Evolutionary conservation across 64 coral and sea anemone species (phyloP), one percentile per base, ranked within the genome.

Genomic region (Anthopleura sola): DNA sequence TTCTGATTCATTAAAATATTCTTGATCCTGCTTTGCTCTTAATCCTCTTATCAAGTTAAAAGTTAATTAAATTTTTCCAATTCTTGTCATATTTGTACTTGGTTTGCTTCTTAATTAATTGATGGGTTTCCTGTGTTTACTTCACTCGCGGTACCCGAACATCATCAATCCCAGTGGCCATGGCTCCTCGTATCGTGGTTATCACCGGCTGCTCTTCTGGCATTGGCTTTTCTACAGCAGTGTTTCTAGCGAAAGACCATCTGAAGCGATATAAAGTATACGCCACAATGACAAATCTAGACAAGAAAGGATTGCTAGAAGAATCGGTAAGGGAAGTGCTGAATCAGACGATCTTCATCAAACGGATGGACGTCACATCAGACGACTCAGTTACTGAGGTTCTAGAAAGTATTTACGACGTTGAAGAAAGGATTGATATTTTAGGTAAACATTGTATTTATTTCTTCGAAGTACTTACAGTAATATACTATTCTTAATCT

Each of bases 261-360:
- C 37, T 86, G 19, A 93, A 88, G 55, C 87, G 87, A 48, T 96
- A 86, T 37, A 89, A 87, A 86, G 94, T 96, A 26, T 96, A 96
- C 76, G 94, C 94, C 14, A 92, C 90, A 29, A 85, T 96, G 78
- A 56, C 90, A 86, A 96, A 92, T 82, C 68, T 96, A 36, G 83
- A 81, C 18, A 96, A 96, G 68, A 86, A 86, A 56, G 83, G 36
- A 3, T 60, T 36, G 2, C 83, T 96, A 6, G 86, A 92, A 21
- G 54, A 66, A 31, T 78, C 68, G 33, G 90, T 79, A 1, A 71
- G 83, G 26, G 47, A 87, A 29, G 46, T 75, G 31, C 55, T 96
- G 37, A 75, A 83, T 37, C 40, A 92, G 37, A 92, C 90, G 31
- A 37, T 96, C 2, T 83, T 96, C 49, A 69, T 96, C 0, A 89